These are phyloP conservation scores for Silurus asotus DNA, from an alignment of 2,113 vertebrate species.

Conservation along the genomic window DNA sequence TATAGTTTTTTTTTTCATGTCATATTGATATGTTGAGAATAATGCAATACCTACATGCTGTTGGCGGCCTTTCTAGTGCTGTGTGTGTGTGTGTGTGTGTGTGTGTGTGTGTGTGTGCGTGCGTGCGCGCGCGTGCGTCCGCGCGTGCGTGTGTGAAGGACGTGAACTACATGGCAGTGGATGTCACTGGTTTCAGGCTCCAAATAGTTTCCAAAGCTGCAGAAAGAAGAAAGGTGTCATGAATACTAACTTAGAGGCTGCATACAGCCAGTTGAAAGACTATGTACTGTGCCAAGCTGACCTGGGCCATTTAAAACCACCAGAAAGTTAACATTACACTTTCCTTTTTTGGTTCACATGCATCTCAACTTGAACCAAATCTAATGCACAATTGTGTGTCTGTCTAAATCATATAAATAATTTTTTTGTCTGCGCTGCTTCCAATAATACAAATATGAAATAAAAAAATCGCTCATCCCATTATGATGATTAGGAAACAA, in stretches of 20 bases:
- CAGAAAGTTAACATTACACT: neutral
- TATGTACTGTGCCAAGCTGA: neutral
- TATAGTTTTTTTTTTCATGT: constrained; percentile 49
- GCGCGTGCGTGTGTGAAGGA: constrained; percentile 55
- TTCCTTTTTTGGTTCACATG: neutral
- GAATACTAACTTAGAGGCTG: neutral
- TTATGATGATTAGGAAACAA: neutral
- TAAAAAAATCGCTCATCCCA: neutral
- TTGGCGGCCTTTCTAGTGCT: constrained; percentile 55
- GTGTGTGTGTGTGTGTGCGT: constrained; percentile 40
- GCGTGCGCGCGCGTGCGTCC: constrained; percentile 36
- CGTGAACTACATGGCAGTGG: constrained; percentile 47
- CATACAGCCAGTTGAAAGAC: neutral
- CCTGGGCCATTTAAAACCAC: neutral
- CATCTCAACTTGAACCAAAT: neutral
- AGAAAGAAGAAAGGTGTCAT: neutral
- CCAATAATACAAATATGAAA: neutral
- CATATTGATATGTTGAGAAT: constrained; percentile 71
- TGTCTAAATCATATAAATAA: neutral
- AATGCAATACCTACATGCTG: constrained; percentile 55
- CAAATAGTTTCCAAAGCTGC: constrained; percentile 39
- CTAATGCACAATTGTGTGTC: neutral
- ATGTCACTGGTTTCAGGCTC: constrained; percentile 42
- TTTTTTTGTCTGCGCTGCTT: neutral
- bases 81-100: constrained; percentile 44